Base-by-base conservation (phyloP, 2,113 vertebrate genomes). In the Hippocampus abdominalis region DNA sequence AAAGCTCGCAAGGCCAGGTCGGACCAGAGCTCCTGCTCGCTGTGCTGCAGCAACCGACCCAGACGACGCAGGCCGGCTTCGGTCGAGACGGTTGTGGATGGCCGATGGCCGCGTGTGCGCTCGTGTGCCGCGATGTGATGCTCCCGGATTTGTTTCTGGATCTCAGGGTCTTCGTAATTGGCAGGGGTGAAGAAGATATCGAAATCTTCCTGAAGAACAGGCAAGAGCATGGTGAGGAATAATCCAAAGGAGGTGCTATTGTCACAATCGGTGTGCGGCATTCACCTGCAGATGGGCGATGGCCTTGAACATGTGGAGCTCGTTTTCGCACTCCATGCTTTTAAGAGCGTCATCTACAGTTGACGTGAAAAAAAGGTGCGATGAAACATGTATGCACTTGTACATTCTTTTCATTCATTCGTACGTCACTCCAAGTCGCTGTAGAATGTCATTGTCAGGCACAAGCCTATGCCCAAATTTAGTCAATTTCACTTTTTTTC, bases 221-320 rank as follows among this genome's bases (percentile, higher is more conserved):
- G 2, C 44, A 27, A 66, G 21, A 46, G 11, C 1, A 8, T 39
- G 5, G 40, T 27, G 13, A 72, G 40, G 2, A 15, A 6, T 16
- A 51, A 51, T 21, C 1, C 36, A 68, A 51, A 36, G 10, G 39
- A 20, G 4, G 11, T 3, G 12, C 1, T 10, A 20, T 16, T 44
- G 12, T 18, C 6, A 29, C 15, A 29, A 4, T 20, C 18, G 25
- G 0, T 3, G 62, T 42, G 57, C 54, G 1, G 29, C 63, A 20
- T 36, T 79, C 18, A 96, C 97, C 93, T 99, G 96, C 23, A 99
- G 84, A 69, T 91, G 83, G 64, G 91, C 89, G 25, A 97, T 91
- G 0, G 91, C 89, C 88, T 94, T 90, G 88, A 97, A 98, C 79
- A 87, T 92, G 70, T 89, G 90, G 44, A 96, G 88, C 67, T 90